These are phyloP conservation scores for Sebastes hubbsi DNA, from an alignment of 2,797 vertebrate genomes.

Conservation along the genomic window DNA sequence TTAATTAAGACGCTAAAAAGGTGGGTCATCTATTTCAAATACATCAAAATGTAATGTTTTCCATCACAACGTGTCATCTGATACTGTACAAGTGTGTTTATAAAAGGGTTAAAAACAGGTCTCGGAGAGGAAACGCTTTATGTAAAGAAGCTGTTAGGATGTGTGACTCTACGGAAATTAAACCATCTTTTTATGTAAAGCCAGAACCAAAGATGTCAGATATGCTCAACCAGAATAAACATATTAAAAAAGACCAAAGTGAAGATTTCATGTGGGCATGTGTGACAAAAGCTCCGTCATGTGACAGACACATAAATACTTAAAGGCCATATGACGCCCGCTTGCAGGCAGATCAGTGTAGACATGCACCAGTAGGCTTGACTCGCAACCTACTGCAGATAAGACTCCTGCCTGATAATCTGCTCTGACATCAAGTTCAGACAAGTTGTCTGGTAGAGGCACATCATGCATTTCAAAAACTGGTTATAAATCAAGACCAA, in stretches of 20 bases:
- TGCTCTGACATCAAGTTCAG: constrained; percentile 4
- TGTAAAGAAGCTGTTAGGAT: neutral
- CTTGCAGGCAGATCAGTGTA: constrained; percentile 29
- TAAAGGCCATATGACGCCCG: constrained; percentile 70
- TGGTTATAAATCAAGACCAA: neutral
- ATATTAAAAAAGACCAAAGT: neutral
- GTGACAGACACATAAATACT: constrained; percentile 76
- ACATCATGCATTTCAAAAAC: neutral
- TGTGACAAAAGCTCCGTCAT: constrained; percentile 34
- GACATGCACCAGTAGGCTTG: constrained; percentile 12
- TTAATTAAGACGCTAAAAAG: neutral
- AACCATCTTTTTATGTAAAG: neutral
- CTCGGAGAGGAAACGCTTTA: neutral
- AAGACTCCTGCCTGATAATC: constrained; percentile 3
- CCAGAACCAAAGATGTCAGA: neutral
- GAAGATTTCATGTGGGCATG: neutral
- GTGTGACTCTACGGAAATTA: neutral
- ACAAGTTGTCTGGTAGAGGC: neutral
- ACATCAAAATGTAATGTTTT: neutral
- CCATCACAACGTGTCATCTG: neutral
- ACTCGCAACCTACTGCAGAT: constrained; percentile 26
- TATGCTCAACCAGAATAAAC: neutral
- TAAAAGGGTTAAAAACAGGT: neutral
- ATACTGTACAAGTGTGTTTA: neutral
- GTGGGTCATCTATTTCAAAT: neutral